Evolutionary conservation across 2,888 invertebrate genomes (phyloP), one percentile per base, ranked within the genome.

Genomic region (Octodonta nipae): DNA sequence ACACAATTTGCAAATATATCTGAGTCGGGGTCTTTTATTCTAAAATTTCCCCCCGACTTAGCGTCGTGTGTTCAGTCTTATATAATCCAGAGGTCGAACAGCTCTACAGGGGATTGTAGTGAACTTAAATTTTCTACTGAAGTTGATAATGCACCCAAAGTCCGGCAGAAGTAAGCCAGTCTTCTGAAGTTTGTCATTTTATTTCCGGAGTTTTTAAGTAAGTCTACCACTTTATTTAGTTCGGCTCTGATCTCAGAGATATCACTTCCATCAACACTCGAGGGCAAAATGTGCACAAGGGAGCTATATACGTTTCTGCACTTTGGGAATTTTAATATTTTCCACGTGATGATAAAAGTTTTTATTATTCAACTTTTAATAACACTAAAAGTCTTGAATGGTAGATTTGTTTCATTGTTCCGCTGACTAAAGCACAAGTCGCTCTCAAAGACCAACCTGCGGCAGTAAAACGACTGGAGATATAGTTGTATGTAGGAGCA

Each of bases 341-440:
- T 35, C 34, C 35, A 28, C 28, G 37, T 37, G 36, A 32, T 17
- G 38, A 41, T 35, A 37, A 39, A 41, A 39, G 32, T 41, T 39
- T 36, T 39, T 41, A 41, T 41, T 37, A 29, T 15, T 8, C 14
- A 41, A 41, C 37, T 41, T 41, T 35, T 37, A 38, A 37, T 37
- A 30, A 34, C 30, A 36, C 33, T 32, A 25, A 35, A 36, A 13
- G 15, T 12, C 13, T 29, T n/a, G n/a, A n/a, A n/a, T n/a, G n/a
- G n/a, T n/a, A n/a, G n/a, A n/a, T n/a, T n/a, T n/a, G n/a, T n/a
- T n/a, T n/a, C n/a, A n/a, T n/a, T n/a, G n/a, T n/a, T n/a, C n/a
- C n/a, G n/a, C n/a, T n/a, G n/a, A n/a, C n/a, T n/a, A n/a, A n/a
- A n/a, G n/a, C n/a, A n/a, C n/a, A n/a, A n/a, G n/a, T n/a, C n/a